Evolutionary conservation across 2,888 invertebrate genomes (phyloP).

Genomic region (Epinotia ramella): DNA sequence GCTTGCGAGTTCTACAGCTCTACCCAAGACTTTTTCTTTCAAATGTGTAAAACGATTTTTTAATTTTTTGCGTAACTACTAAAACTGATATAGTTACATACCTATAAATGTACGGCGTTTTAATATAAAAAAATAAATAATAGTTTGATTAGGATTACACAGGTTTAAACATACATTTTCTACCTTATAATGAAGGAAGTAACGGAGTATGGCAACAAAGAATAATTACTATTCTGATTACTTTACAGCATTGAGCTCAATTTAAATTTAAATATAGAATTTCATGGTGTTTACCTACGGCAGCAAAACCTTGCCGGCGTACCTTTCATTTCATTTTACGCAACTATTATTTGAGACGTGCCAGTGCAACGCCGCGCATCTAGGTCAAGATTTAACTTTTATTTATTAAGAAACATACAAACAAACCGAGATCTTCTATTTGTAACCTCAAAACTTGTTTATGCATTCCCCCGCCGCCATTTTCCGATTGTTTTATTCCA

Average conservation of each 20-base stretch:
- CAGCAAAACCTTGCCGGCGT: slow-evolving; percentile 56
- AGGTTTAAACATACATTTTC: neutral
- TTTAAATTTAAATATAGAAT: slow-evolving; percentile 37
- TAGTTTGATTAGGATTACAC: too few relatives aligned
- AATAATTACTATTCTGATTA: slow-evolving; percentile 18
- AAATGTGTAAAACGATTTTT: too few relatives aligned
- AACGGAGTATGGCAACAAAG: slow-evolving; percentile 11
- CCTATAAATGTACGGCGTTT: too few relatives aligned
- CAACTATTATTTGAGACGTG: slow-evolving; percentile 51
- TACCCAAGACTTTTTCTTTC: too few relatives aligned
- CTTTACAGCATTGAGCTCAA: slow-evolving; percentile 15
- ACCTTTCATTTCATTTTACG: slow-evolving; percentile 69
- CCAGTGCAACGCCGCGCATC: slow-evolving; percentile 52
- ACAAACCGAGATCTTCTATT: slow-evolving; percentile 30
- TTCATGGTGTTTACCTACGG: slow-evolving; percentile 44
- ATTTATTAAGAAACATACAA: slow-evolving; percentile 41
- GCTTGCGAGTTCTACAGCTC: too few relatives aligned
- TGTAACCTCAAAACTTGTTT: slow-evolving; percentile 35
- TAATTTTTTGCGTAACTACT: too few relatives aligned
- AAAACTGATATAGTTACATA: too few relatives aligned
- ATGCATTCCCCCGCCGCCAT: slow-evolving; percentile 34
- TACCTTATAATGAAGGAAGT: slow-evolving; percentile 5
- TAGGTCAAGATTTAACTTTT: slow-evolving; percentile 59
- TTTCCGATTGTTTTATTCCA: slow-evolving; percentile 55
- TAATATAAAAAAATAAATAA: too few relatives aligned